A percentile compares a stretch with the other conserved stretches of the same genome.
These are phyloP conservation scores for Ectropis grisescens DNA, from an alignment of 1,140 invertebrate genomes.

Conservation along the genomic window DNA sequence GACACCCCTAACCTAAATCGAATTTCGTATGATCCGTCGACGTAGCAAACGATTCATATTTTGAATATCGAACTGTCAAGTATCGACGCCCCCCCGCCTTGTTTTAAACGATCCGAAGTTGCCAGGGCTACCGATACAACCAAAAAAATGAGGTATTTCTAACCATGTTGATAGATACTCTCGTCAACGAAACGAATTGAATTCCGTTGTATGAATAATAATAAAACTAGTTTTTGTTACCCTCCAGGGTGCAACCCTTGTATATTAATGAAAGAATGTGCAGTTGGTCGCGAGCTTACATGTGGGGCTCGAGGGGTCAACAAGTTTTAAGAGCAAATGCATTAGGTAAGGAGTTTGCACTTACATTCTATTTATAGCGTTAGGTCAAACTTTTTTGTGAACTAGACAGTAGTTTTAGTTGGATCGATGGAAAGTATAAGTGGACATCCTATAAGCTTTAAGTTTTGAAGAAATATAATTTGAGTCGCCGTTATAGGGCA, in stretches of 20 bases:
- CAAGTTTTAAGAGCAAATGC: constrained; percentile 34
- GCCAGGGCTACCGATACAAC: constrained; percentile 23
- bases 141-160: constrained; percentile 22
- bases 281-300: constrained; percentile 34
- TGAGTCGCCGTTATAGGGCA: constrained; percentile 34
- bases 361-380: background rate
- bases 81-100: constrained; percentile 37
- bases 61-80: constrained; percentile 18
- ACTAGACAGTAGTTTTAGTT: background rate
- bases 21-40: constrained; percentile 29
- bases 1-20: constrained; percentile 49
- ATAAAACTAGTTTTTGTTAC: constrained; percentile 42
- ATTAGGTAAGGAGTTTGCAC: constrained; percentile 22
- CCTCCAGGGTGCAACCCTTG: constrained; percentile 56
- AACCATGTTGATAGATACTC: constrained; percentile 42
- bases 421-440: no score
- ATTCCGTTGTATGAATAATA: constrained; percentile 47
- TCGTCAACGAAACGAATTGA: constrained; percentile 29
- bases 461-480: no score
- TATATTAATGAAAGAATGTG: constrained; percentile 50
- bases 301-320: constrained; percentile 41
- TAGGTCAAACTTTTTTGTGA: background rate
- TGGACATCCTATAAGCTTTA: no score
- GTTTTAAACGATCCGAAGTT: constrained; percentile 48
- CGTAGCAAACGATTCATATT: constrained; percentile 11